These are phyloP conservation scores for Mesocricetus auratus DNA, from an alignment of 2,113 vertebrate genomes.

Conservation along the genomic window DNA sequence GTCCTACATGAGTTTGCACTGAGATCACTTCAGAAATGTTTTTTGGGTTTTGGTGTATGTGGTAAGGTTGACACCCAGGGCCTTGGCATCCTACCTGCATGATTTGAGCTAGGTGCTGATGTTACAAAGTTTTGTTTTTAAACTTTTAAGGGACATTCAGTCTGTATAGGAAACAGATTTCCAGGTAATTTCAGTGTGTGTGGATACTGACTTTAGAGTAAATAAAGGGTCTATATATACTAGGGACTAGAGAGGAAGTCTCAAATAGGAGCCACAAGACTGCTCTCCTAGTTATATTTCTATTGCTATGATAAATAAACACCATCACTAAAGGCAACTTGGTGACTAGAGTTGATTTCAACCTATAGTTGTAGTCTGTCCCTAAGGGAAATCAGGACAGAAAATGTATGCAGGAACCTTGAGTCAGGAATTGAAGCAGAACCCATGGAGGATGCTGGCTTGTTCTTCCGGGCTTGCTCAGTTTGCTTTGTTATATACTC, in stretches of 20 bases:
- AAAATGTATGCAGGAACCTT: not conserved
- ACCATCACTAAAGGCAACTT: not conserved
- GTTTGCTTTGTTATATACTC: not conserved
- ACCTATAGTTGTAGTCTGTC: not conserved
- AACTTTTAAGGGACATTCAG: not conserved
- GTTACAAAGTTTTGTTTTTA: not conserved
- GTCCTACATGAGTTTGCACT: not conserved
- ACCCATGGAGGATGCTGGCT: not conserved
- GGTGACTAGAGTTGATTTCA: not conserved
- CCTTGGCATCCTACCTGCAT: not conserved
- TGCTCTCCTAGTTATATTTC: not conserved
- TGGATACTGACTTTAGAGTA: not conserved
- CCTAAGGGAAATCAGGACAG: not conserved
- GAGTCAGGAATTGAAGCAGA: not conserved
- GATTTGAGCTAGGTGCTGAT: not conserved
- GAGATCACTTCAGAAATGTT: not conserved
- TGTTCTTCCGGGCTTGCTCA: not conserved
- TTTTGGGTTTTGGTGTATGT: not conserved
- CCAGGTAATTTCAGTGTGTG: not conserved
- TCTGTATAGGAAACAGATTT: not conserved
- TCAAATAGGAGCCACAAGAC: not conserved
- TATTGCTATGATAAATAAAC: not conserved
- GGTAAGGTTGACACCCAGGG: not conserved
- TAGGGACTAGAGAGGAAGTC: not conserved
- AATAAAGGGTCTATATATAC: not conserved